phyloP scores from a whole-genome alignment of 2,888 invertebrate species.

The Disparrhopalites patrizii region DNA sequence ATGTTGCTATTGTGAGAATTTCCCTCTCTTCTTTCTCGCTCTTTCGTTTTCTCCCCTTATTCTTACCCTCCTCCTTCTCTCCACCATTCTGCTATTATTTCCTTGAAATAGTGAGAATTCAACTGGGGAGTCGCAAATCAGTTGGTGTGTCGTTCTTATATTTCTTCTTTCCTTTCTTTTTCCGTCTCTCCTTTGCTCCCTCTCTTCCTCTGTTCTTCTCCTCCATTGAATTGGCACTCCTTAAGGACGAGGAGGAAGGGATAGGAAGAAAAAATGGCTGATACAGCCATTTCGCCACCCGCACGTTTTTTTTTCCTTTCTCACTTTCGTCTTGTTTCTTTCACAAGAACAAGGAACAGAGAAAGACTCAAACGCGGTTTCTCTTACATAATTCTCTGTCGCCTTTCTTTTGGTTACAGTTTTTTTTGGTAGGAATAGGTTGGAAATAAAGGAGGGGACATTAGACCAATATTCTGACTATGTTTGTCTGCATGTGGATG shows the following conservation, averaged over 20 bases:
- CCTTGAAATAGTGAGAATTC: conserved; percentile 21
- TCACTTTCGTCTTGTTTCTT: not conserved
- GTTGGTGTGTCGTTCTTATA: conserved; percentile 27
- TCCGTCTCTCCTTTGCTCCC: not conserved
- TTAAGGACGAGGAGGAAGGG: not conserved
- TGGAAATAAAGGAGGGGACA: too few species aligned
- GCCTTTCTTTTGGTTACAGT: not conserved
- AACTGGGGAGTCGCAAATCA: conserved; percentile 40
- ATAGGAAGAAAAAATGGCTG: not conserved
- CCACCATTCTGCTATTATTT: too few species aligned
- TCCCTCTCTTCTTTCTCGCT: too few species aligned
- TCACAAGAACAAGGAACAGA: not conserved
- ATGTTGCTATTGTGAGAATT: conserved; percentile 26
- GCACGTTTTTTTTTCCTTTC: not conserved
- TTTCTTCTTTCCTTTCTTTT: conserved; percentile 16
- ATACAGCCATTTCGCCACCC: conserved; percentile 12
- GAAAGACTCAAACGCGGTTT: not conserved
- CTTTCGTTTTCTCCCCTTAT: too few species aligned
- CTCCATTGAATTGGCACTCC: conserved; percentile 16
- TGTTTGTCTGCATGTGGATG: too few species aligned
- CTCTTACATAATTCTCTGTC: not conserved
- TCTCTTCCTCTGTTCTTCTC: not conserved
- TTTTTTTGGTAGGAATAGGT: too few species aligned
- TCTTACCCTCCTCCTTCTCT: too few species aligned
- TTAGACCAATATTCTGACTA: too few species aligned